Base-by-base conservation (phyloP, 2,797 vertebrate species). In the Varecia variegata region DNA sequence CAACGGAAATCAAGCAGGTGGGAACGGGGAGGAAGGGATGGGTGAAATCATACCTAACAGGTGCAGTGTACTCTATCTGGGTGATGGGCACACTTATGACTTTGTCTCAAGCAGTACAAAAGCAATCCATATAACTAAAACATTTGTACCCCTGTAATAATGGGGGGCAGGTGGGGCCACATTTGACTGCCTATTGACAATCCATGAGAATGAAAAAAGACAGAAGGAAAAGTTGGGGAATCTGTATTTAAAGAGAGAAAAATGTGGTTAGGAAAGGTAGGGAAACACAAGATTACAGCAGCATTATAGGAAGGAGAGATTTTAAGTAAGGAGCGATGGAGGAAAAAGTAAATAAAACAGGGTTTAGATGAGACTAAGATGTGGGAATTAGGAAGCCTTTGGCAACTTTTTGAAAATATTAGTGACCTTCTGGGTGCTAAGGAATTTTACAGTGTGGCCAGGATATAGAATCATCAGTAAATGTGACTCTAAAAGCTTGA, bases 331-430 rank as follows among this genome's bases (percentile, higher is more conserved):
- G 58, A 94, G 15, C 30, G 3, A 0, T n/a, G 3, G 7, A 38
- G 43, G 40, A 83, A 68, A 74, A 74, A 58, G 43, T 65, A 92
- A 86, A 35, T 80, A 27, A 65, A 74, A 65, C 1, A 88, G 40
- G 1, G n/a, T 50, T 32, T 71, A 82, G 86, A 56, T 2, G 15
- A 68, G 52, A 43, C 30, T 54, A 68, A 17, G 65, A 76, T 47
- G 9, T 17, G 23, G 43, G 50, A 40, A 62, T 54, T 30, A 13
- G 27, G 23, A 80, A 73, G 6, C 35, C 18, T 50, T 86, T 90
- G 82, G 32, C 60, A 67, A 47, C 12, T 40, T 35, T 27, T 38
- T 27, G 10, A 73, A 77, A 40, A 47, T 32, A 5, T 21, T 68
- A 30, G 6, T 43, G 18, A 56, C 40, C 20, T 56, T 25, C 18